Base-by-base conservation (phyloP, 2,888 invertebrate genomes). In the Volucella bombylans region DNA sequence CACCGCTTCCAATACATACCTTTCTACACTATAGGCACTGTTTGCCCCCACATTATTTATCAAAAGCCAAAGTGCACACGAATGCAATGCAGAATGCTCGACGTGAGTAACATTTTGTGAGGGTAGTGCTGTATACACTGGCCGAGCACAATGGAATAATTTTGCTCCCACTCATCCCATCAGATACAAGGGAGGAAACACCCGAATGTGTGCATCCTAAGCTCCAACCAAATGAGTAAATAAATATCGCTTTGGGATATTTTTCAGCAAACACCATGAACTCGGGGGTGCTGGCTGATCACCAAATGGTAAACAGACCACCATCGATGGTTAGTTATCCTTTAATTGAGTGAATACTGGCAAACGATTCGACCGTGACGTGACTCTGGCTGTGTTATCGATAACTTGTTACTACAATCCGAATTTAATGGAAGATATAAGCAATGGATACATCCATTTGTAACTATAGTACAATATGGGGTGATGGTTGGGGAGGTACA, bases 51-150 rank as follows among this genome's bases (percentile, higher is more conserved):
- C 59, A 23, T 49, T 80, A 74, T 80, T 83, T 69, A 80, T 80
- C 83, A 80, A 69, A 83, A 83, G 74, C 83, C 80, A 80, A 74
- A 83, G 74, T 83, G 80, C 59, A 83, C 64, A 82, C 72, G 77
- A 41, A 59, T 69, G 65, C 71, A 38, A 18, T n/a, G 59, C 41
- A 15, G n/a, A 61, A n/a, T 41, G 41, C 18, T 43, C 31, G 15
- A 50, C 52, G 38, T 31, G 45, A 55, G 43, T 43, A 31, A 12
- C 41, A 43, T 18, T 31, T 39, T 45, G 55, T 64, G 18, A 52
- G 59, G 10, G 64, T 49, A 52, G 57, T 64, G 50, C 38, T 55
- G 39, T 45, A 31, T 41, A 55, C 52, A 52, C 68, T 43, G 68
- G 43, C 4, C 14, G 62, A 55, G n/a, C 65, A 76, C 77, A 50